Percentiles rank a stretch among this genome's conserved stretches.
These are phyloP conservation scores for Lytechinus variegatus DNA, from an alignment of 35 echinoderm and acorn worm genomes.

Conservation along the genomic window DNA sequence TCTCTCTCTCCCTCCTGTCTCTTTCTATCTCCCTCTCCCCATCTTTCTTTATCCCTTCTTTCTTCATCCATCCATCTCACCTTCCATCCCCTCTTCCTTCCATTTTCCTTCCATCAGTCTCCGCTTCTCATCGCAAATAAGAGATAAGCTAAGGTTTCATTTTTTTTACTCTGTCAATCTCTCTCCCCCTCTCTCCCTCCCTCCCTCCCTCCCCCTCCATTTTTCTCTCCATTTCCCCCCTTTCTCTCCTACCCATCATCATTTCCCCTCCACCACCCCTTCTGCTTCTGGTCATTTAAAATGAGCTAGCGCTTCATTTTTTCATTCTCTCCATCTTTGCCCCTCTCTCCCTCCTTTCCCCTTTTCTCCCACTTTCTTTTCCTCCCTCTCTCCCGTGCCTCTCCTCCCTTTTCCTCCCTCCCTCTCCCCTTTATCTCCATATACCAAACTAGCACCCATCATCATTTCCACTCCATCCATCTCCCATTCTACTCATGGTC, in stretches of 20 bases:
- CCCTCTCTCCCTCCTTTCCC: neutral
- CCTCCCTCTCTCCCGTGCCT: too few species aligned
- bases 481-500: too few species aligned
- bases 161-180: neutral
- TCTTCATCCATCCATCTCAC: neutral
- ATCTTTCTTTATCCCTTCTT: neutral
- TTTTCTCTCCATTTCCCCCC: neutral
- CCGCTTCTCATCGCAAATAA: too few species aligned
- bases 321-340: too few species aligned
- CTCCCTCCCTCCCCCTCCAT: neutral
- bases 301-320: neutral
- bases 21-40: neutral
- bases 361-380: too few species aligned
- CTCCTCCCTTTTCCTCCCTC: too few species aligned
- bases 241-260: neutral
- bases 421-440: too few species aligned
- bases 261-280: neutral
- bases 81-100: neutral
- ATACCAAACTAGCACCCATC: too few species aligned
- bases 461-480: too few species aligned
- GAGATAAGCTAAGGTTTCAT: neutral
- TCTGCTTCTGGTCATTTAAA: neutral
- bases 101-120: neutral
- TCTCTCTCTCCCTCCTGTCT: neutral
- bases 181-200: neutral